Evolutionary conservation across 2,113 vertebrate species (phyloP).

Genomic region (Ginglymostoma cirratum): DNA sequence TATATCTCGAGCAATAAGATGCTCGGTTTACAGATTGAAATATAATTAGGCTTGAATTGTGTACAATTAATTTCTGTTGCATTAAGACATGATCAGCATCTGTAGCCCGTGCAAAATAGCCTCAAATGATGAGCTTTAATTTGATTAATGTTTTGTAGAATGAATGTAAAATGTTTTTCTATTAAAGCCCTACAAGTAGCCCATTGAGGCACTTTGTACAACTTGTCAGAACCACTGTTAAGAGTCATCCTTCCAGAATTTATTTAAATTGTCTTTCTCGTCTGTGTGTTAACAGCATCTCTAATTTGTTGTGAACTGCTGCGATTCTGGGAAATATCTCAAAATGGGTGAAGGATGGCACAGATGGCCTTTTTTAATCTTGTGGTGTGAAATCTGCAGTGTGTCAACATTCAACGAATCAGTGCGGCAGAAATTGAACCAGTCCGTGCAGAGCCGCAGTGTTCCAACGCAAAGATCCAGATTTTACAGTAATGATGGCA

Average conservation of each 20-base stretch:
- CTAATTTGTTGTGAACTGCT: neutral
- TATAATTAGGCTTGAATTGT: neutral
- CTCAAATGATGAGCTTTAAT: slow-evolving; percentile 5
- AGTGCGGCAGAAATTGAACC: neutral
- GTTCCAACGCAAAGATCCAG: neutral
- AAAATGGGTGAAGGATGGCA: neutral
- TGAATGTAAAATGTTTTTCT: neutral
- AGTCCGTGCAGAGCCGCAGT: too few relatives aligned
- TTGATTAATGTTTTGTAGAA: slow-evolving; percentile 10
- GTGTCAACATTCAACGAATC: neutral
- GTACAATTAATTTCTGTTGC: neutral
- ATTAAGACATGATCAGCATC: neutral
- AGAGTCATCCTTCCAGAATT: neutral
- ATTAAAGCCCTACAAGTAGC: neutral
- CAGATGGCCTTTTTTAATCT: neutral
- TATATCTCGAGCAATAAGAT: neutral
- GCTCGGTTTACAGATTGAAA: neutral
- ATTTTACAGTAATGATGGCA: neutral
- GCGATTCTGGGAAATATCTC: neutral
- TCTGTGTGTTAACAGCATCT: neutral
- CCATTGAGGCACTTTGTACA: neutral
- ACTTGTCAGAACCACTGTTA: neutral
- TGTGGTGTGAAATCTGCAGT: neutral
- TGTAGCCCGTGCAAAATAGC: slow-evolving; percentile 7
- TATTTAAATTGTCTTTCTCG: neutral